Conservation (phyloP, 1,140 invertebrate species). For the Brachionus rotundiformis region DNA sequence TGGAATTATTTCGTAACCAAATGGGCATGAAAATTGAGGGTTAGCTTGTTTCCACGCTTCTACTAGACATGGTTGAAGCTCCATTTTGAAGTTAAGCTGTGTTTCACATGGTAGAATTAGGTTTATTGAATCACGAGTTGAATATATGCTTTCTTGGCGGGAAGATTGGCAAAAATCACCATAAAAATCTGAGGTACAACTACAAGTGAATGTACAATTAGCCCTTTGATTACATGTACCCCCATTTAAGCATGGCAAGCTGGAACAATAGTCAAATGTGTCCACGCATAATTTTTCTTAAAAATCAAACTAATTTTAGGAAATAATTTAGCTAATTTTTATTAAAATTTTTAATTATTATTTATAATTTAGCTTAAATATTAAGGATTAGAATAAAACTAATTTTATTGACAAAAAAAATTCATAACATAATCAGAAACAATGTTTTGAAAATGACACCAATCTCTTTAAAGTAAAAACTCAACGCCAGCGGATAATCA, state of each 20-base stretch:
- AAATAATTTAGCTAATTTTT: no score
- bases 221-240: slow-evolving; percentile 71
- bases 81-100: not conserved
- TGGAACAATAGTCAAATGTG: slow-evolving; percentile 22
- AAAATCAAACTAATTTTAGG: slow-evolving; percentile 21
- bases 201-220: slow-evolving; percentile 51
- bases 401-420: no score
- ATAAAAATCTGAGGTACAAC: slow-evolving; percentile 15
- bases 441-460: no score
- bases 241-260: slow-evolving; percentile 76
- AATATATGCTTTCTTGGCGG: not conserved
- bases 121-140: not conserved
- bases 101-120: not conserved
- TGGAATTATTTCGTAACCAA: slow-evolving; percentile 4
- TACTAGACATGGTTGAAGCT: slow-evolving; percentile 2
- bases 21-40: slow-evolving; percentile 29
- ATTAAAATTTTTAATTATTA: no score
- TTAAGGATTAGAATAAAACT: no score
- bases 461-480: no score
- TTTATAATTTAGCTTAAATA: no score
- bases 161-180: slow-evolving; percentile 31
- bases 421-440: no score
- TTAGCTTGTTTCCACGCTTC: slow-evolving; percentile 29
- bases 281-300: slow-evolving; percentile 16
- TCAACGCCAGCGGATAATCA: no score